Evolutionary conservation across 2,113 vertebrate species (phyloP), one percentile per base, ranked within the genome.

Genomic region (Microtus richardsoni): DNA sequence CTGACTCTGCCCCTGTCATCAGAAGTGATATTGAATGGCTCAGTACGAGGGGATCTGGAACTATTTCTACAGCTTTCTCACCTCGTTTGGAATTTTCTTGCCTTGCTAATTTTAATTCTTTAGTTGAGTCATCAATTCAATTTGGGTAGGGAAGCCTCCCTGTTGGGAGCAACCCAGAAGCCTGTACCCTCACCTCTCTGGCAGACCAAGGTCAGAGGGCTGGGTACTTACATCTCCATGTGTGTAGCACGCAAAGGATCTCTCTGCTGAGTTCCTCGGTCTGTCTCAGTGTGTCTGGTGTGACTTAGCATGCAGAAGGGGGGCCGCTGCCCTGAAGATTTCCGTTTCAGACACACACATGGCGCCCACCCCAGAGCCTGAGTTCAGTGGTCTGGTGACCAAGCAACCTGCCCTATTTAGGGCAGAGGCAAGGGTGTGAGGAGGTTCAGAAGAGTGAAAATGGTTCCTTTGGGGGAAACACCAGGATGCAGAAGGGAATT

Each of bases 81-180:
- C 97, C 95, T 97, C 97, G 93, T 96, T 98, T 98, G 97, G 97
- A 98, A 98, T 97, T 97, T 98, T 97, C 97, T 97, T 97, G 96
- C 95, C 93, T 97, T 95, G 96, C 97, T 98, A 98, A 98, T 98
- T 98, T 98, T 97, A 97, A 97, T 96, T 97, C 97, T 94, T 95
- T 58, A 77, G 97, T 96, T 98, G 97, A 97, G 95, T 98, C 97
- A 98, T 97, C 95, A 95, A 93, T 96, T 97, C 95, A 97, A 94
- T 97, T 96, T 95, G 93, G 97, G 96, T 96, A 77, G 83, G 89
- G 94, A 95, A 80, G 82, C 95, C 95, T 95, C 91, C 95, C 95
- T 85, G 82, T 96, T 91, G 92, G 97, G 60, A 47, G 60, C 79
- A 47, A 82, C 41, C 17, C 52, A 41, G 26, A 86, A 26, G 58